Evolutionary conservation across 1,140 invertebrate species (phyloP).

Genomic region (Conopomorpha cramerella): DNA sequence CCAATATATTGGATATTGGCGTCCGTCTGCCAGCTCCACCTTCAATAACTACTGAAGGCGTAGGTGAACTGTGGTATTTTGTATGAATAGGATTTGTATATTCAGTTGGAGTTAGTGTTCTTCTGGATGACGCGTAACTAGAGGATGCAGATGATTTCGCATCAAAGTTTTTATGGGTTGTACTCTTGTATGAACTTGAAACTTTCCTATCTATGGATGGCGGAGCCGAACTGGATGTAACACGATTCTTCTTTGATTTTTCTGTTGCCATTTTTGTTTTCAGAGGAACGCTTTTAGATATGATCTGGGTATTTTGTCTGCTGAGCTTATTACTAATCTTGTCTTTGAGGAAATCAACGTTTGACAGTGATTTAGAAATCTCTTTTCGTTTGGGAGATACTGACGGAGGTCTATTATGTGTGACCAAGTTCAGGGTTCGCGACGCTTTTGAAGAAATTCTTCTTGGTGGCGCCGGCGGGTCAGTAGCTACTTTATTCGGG

Average conservation of each 20-base stretch:
- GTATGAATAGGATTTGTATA: constrained; percentile 28
- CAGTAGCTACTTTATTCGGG: constrained; percentile 13
- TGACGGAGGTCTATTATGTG: constrained; percentile 45
- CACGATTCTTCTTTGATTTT: constrained; percentile 37
- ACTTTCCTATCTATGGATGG: constrained; percentile 29
- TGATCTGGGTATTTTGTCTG: constrained; percentile 50
- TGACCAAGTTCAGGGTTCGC: constrained; percentile 69
- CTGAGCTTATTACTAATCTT: constrained; percentile 62
- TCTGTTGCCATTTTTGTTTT: constrained; percentile 8
- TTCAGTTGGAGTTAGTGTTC: constrained; percentile 45
- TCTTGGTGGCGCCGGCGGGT: constrained; percentile 70
- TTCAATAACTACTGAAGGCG: constrained; percentile 38
- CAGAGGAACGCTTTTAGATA: constrained; percentile 30
- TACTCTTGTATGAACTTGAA: constrained; percentile 8
- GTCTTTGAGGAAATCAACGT: constrained; percentile 62
- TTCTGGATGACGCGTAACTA: constrained; percentile 49
- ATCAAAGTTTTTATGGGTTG: constrained; percentile 15
- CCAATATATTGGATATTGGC: constrained; percentile 52
- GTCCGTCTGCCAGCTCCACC: constrained; percentile 52
- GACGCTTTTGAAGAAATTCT: constrained; percentile 76
- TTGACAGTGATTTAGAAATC: constrained; percentile 27
- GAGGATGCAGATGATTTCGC: constrained; percentile 31
- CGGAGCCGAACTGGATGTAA: constrained; percentile 33
- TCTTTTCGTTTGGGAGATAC: constrained; percentile 13
- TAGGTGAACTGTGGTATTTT: constrained; percentile 16